Evolutionary conservation across 2,888 invertebrate genomes (phyloP).

Genomic region (Melitaea athalia): DNA sequence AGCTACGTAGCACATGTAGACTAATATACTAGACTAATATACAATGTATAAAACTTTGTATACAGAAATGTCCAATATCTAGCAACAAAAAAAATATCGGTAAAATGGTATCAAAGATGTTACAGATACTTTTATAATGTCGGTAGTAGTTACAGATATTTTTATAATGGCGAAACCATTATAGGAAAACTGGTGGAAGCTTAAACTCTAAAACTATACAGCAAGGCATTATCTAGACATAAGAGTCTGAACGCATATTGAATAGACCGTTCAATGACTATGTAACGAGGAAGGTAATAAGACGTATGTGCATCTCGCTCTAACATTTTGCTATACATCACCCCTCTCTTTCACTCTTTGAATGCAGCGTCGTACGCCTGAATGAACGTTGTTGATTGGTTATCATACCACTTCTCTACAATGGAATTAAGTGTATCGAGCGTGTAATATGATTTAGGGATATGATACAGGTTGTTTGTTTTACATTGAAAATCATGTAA

Average conservation of each 20-base stretch:
- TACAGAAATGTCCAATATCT: no score
- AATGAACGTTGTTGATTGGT: slow-evolving; percentile 4
- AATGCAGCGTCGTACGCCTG: slow-evolving; percentile 3
- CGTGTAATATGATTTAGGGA: slow-evolving; percentile 1
- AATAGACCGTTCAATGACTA: slow-evolving; percentile 10
- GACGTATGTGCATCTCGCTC: slow-evolving; percentile 2
- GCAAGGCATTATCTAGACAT: slow-evolving; percentile 1
- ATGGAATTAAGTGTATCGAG: slow-evolving; percentile 2
- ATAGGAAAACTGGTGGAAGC: neutral
- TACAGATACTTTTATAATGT: no score
- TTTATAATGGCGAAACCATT: neutral
- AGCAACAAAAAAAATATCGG: no score
- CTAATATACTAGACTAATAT: no score
- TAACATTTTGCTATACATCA: neutral
- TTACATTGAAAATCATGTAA: no score
- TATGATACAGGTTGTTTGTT: neutral
- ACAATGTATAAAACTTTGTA: no score
- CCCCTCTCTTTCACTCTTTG: slow-evolving; percentile 4
- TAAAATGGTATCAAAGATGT: no score
- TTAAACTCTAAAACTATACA: neutral
- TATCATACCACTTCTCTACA: slow-evolving; percentile 2
- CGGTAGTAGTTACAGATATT: no score
- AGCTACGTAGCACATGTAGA: no score
- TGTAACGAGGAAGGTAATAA: slow-evolving; percentile 13
- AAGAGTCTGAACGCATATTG: slow-evolving; percentile 6